Evolutionary conservation across 2,888 invertebrate species (phyloP), one percentile per base, ranked within the genome.

Genomic region (Sphaerophoria taeniata): DNA sequence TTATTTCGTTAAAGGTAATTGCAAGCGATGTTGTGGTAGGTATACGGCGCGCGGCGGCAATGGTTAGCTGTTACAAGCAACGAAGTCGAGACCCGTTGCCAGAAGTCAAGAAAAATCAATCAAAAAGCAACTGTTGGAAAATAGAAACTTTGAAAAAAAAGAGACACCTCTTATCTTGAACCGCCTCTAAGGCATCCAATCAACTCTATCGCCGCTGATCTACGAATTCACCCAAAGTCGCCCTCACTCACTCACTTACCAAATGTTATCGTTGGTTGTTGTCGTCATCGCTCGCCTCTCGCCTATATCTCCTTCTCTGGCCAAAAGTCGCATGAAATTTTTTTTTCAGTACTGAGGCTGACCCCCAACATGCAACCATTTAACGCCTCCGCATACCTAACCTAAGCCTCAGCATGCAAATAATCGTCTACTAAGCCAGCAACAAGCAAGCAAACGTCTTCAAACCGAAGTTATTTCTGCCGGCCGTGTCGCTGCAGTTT

Each of bases 311-410:
- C 6, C 7, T 16, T 11, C 45, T 1, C 39, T 9, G 3, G 12
- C 0, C 9, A 65, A 24, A n/a, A 53, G 67, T 67, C 51, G n/a
- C 67, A 31, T 67, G 76, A 73, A 73, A 63, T 34, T 76, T 77
- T 76, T 80, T 80, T 80, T 77, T 47, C 53, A 45, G 60, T 72
- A 76, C 81, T 85, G 85, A 85, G 81, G 80, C 81, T 85, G 85
- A 85, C 85, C 85, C 85, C 81, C 85, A 85, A 85, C 85, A 73
- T 81, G 81, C 76, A 81, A 85, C 76, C 81, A 80, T 85, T 85
- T 85, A 81, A 85, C 85, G 85, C 85, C 85, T 81, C 85, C 85
- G 77, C 85, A 81, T 81, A 70, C 80, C 85, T 58, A 47, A 36
- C 39, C 58, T 72, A 56, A 58, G 80, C 80, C 84, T 84, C 69